Evolutionary conservation across 2,888 invertebrate species (phyloP).

Genomic region (Meghimatium bilineatum): DNA sequence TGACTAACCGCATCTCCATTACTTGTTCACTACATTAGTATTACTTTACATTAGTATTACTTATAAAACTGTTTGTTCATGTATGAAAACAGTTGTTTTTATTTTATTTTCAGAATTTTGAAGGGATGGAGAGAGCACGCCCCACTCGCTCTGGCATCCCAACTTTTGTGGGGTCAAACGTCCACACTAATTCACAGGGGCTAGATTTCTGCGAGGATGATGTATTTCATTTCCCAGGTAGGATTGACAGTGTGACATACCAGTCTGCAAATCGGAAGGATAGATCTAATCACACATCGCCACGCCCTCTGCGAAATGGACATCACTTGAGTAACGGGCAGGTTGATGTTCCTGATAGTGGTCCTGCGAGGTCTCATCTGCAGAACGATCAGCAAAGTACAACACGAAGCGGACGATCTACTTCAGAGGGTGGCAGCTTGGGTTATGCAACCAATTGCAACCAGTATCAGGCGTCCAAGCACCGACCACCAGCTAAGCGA

Average conservation of each 20-base stretch:
- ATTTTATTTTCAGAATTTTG: neutral
- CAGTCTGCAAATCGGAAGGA: conserved; percentile 22
- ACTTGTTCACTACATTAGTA: too few relatives aligned
- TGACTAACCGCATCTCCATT: too few relatives aligned
- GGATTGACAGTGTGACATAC: neutral
- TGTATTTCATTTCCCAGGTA: neutral
- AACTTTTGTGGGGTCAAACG: conserved; percentile 7
- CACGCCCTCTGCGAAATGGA: conserved; percentile 11
- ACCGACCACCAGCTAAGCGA: neutral
- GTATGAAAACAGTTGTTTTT: too few relatives aligned
- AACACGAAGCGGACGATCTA: neutral
- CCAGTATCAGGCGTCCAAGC: neutral
- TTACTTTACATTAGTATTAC: too few relatives aligned
- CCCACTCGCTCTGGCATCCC: conserved; percentile 33
- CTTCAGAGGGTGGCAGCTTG: neutral
- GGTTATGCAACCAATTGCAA: neutral
- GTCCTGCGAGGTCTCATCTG: neutral
- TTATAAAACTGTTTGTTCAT: too few relatives aligned
- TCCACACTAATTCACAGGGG: neutral
- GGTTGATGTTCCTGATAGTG: neutral
- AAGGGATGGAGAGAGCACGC: conserved; percentile 30
- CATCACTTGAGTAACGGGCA: conserved; percentile 6
- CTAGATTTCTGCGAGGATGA: neutral
- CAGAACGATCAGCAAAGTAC: neutral
- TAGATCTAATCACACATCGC: neutral